Base-by-base conservation (phyloP, 2,113 vertebrate species). In the Colossoma macropomum region DNA sequence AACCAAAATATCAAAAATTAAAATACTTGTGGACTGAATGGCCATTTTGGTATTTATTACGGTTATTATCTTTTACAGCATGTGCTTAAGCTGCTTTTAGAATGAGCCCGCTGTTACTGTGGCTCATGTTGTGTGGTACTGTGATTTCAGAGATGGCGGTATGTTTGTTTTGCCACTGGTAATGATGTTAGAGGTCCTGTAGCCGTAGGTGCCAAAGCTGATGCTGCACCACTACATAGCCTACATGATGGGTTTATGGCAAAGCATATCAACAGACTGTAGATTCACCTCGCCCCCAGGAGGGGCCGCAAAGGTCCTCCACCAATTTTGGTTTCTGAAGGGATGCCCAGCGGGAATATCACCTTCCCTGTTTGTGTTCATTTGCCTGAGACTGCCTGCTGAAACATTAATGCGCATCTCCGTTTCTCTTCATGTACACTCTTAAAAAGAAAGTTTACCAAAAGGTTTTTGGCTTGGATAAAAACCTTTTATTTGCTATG, bases 361-460 rank as follows among this genome's bases (percentile, higher is more conserved):
- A 78, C 38, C 68, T 38, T 81, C 78, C 70, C 71, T 25, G 62
- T 62, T 71, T 71, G 77, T 81, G 76, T 78, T 69, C 68, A 65
- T 74, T 82, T 78, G 52, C 72, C 30, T 62, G 17, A 23, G 63
- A 75, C 54, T 45, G 48, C 70, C 79, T 68, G 75, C 52, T 87
- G 68, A 84, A 72, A 85, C 84, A 83, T 84, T 76, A 70, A 82
- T 77, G 71, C 59, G 38, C 54, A 60, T 77, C 52, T 83, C 52
- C 3, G 79, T 75, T 77, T 13, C 34, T 16, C 7, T 12, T 27
- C 21, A 23, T 56, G 21, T 23, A 56, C 15, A 23, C 21, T 56
- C 17, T 8, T 56, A 8, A 56, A 23, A 19, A 56, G 6, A 56
- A 17, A 16, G 50, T 8, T 45, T 45, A 11, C n/a, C n/a, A n/a